phyloP scores from a whole-genome alignment of 2,888 invertebrate species.

The Neria commutata region DNA sequence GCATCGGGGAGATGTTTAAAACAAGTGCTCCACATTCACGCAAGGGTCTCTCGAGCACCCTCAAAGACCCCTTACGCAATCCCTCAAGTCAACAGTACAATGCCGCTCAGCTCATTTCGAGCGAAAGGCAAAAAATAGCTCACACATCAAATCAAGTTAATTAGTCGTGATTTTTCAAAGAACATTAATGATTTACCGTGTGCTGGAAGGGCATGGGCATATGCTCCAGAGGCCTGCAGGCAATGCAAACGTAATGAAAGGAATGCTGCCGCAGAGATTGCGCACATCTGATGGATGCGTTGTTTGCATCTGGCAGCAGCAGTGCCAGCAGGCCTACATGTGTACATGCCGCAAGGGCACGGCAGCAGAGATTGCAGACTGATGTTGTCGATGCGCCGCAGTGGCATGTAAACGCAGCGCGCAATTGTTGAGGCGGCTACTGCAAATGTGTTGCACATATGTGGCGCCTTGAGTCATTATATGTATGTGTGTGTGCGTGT shows the following conservation, averaged over 20 bases:
- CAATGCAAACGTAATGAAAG: conserved; percentile 32
- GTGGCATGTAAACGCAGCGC: background rate
- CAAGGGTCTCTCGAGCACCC: too few species aligned
- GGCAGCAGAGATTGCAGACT: background rate
- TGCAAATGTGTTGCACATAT: conserved; percentile 20
- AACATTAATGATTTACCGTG: conserved; percentile 33
- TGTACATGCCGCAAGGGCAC: background rate
- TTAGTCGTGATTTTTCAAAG: conserved; percentile 52
- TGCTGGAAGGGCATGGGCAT: background rate
- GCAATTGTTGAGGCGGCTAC: background rate
- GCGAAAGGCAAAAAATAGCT: conserved; percentile 18
- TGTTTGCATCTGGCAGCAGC: background rate
- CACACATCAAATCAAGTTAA: conserved; percentile 64
- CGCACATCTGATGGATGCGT: background rate
- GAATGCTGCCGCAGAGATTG: background rate
- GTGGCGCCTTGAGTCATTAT: conserved; percentile 22
- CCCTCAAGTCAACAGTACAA: too few species aligned
- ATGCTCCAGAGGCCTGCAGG: background rate
- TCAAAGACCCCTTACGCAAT: too few species aligned
- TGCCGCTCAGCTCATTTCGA: too few species aligned
- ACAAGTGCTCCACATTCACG: too few species aligned
- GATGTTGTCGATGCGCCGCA: background rate
- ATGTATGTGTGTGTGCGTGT: too few species aligned
- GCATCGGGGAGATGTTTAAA: too few species aligned
- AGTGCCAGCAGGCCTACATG: background rate